phyloP scores from a whole-genome alignment of 2,888 invertebrate genomes.

The Buathra laborator region DNA sequence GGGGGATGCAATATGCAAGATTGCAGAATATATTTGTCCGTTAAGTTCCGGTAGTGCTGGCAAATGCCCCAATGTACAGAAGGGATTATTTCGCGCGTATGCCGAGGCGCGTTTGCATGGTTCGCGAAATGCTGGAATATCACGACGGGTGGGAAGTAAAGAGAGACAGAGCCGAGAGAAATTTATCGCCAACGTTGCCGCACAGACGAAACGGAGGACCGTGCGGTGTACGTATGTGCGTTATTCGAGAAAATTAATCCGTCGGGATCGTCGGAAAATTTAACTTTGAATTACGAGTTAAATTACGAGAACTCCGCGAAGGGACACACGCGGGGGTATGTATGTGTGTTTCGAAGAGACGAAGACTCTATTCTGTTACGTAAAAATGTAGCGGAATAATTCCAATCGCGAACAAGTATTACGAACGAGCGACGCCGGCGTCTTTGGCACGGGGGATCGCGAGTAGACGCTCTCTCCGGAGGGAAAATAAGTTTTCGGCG shows the following conservation, averaged over 20 bases:
- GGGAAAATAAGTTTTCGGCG: slow-evolving; percentile 53
- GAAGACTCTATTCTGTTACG: slow-evolving; percentile 14
- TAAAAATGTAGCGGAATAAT: slow-evolving; percentile 59
- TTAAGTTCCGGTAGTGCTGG: neutral
- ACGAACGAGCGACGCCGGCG: slow-evolving; percentile 4
- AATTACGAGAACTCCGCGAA: slow-evolving; percentile 50
- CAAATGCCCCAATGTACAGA: slow-evolving; percentile 6
- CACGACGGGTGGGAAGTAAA: slow-evolving; percentile 41
- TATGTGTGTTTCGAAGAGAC: slow-evolving; percentile 1
- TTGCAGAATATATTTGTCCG: slow-evolving; percentile 1
- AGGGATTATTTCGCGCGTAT: slow-evolving; percentile 18
- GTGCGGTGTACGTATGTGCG: slow-evolving; percentile 29
- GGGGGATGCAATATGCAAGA: neutral
- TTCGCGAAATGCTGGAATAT: slow-evolving; percentile 2
- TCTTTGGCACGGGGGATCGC: slow-evolving; percentile 6
- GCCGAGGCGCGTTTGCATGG: neutral
- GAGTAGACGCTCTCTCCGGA: slow-evolving; percentile 18
- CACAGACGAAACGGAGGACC: slow-evolving; percentile 54
- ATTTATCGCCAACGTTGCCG: slow-evolving; percentile 63
- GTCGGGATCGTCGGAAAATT: slow-evolving; percentile 63
- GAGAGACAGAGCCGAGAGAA: slow-evolving; percentile 29
- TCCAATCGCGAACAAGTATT: slow-evolving; percentile 47
- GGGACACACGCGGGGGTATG: neutral
- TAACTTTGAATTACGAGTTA: slow-evolving; percentile 62
- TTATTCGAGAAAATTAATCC: slow-evolving; percentile 73